Base-by-base conservation (phyloP, 1,140 invertebrate genomes). In the Gyrodactylus salaris region DNA sequence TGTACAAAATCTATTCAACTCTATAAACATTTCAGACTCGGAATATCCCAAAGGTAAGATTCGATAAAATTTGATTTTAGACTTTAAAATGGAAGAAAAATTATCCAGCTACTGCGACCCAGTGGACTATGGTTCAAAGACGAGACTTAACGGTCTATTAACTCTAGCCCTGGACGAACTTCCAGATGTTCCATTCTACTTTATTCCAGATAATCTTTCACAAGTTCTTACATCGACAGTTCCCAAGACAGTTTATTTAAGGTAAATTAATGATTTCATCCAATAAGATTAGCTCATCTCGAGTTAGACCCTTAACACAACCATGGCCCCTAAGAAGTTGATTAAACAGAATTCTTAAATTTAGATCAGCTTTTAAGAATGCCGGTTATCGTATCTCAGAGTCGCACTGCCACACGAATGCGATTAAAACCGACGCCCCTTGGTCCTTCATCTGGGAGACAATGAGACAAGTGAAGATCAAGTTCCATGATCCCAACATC, bases 361-460 rank as follows among this genome's bases (percentile, higher is more conserved):
- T 81, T 77, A 88, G 91, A 76, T 98, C 94, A 0, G 93, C 92
- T 0, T 79, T 99, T 70, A 78, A 97, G 23, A 89, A 96, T 83
- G 88, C 88, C 19, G 92, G 92, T 0, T 95, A 89, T 81, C 82
- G 84, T 76, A 91, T 96, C 1, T 96, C 92, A 0, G 85, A 86
- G 75, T 93, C 92, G 0, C 95, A 99, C 82, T 87, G 88, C 72
- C 84, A 84, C 71, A 87, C 86, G 77, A 85, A 86, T 75, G 91
- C 90, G 0, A 82, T 97, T 1, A 99, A 99, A 83, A 97, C 94
- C 0, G 83, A 91, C 80, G 93, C 94, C 0, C 90, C 95, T 0
- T 80, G 85, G 34, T 78, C 83, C 1, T 83, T 94, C 21, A 79
- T 99, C 20, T 98, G 93, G 94, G 91, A 73, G 22, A 54, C 68